Conservation (phyloP, 2,113 vertebrate genomes). For the Chaetorhynchus papuensis region DNA sequence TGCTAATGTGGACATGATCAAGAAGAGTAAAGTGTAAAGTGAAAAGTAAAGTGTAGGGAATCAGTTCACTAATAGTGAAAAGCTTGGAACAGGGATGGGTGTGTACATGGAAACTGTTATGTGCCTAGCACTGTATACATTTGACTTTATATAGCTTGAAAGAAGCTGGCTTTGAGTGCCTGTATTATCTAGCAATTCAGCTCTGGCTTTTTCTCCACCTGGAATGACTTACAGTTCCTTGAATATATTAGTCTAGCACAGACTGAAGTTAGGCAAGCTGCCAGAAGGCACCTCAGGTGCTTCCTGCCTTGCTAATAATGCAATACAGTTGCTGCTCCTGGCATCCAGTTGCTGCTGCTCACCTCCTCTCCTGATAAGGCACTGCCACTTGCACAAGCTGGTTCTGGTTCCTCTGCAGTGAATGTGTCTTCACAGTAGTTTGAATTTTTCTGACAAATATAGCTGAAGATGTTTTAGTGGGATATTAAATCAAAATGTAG, state of each 20-base stretch:
- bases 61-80: not conserved
- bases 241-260: not conserved
- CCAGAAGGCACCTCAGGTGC: not conserved
- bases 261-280: not conserved
- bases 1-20: not conserved
- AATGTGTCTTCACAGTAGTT: not conserved
- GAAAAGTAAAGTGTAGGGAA: not conserved
- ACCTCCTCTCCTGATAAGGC: not conserved
- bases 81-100: not conserved
- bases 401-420: not conserved
- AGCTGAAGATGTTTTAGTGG: not conserved
- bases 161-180: not conserved
- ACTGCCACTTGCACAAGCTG: not conserved
- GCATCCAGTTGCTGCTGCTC: not conserved
- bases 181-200: not conserved
- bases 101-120: not conserved
- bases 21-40: not conserved
- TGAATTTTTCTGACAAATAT: not conserved
- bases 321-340: accelerated
- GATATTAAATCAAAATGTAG: not conserved
- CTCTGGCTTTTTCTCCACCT: not conserved
- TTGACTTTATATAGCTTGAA: not conserved
- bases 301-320: not conserved
- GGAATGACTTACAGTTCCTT: not conserved
- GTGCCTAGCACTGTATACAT: not conserved